phyloP scores from a whole-genome alignment of 2,113 vertebrate genomes.

The Dipodomys stephensi region DNA sequence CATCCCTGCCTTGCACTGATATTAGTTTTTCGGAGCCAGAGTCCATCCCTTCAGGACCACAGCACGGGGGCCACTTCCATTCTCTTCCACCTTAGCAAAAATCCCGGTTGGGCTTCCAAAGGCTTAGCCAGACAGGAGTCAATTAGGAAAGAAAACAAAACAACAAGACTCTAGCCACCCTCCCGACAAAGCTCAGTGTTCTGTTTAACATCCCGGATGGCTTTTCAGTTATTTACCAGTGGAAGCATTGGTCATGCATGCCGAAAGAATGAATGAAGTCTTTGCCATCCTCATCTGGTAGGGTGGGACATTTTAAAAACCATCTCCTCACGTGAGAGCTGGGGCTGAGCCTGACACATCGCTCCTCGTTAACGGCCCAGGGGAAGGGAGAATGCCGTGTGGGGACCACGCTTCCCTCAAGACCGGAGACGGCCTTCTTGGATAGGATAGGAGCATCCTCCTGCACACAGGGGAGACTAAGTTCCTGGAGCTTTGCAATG shows the following conservation, averaged over 20 bases:
- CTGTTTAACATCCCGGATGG: conserved; percentile 23
- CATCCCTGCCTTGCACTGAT: conserved; percentile 73
- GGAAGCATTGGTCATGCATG: conserved; percentile 32
- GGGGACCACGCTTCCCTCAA: too few species aligned
- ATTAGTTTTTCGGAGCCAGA: conserved; percentile 70
- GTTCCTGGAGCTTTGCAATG: conserved; percentile 58
- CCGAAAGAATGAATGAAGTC: not conserved
- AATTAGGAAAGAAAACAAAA: conserved; percentile 62
- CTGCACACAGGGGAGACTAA: not conserved
- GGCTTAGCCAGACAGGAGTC: conserved; percentile 37
- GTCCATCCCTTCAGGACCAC: conserved; percentile 64
- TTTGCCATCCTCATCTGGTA: not conserved
- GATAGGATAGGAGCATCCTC: not conserved
- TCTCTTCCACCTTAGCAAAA: conserved; percentile 75
- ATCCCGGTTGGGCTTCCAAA: conserved; percentile 70
- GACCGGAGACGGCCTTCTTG: not conserved
- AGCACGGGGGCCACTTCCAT: conserved; percentile 74
- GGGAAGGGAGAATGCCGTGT: too few species aligned
- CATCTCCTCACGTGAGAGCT: too few species aligned
- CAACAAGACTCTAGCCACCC: conserved; percentile 30
- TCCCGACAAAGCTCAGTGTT: conserved; percentile 61
- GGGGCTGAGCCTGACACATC: rapidly evolving
- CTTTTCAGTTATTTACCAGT: conserved; percentile 29
- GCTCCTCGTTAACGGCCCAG: too few species aligned
- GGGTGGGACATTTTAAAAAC: not conserved